Base-by-base conservation (phyloP, 2,797 vertebrate species). In the Acanthurus tractus region DNA sequence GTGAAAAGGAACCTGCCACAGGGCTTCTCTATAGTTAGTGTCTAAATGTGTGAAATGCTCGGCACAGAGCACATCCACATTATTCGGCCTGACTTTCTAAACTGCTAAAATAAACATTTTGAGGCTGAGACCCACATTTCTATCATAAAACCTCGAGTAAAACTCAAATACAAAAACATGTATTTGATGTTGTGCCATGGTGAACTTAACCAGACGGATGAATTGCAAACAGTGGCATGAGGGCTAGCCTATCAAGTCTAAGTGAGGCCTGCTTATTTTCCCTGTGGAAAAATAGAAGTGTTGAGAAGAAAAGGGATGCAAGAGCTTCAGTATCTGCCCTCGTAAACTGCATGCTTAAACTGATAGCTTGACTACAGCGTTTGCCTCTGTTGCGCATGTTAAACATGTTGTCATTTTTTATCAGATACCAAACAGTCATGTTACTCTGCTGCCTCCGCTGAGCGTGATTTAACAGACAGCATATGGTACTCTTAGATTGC, bases 401-500 rank as follows among this genome's bases (percentile, higher is more conserved):
- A 34, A 34, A 34, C 55, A 74, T 20, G 74, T 76, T 82, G 78
- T 57, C 57, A 70, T 34, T 76, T 77, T 81, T 75, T 67, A 69
- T 76, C 74, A 74, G 66, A 83, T 67, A 74, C 23, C 53, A 64
- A 88, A 79, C 83, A 74, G 76, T 59, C 40, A 0, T 49, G 71
- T 48, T 81, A 36, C 66, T 56, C 52, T 38, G 67, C 79, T 69
- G 78, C 86, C 82, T 74, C 74, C 9, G 49, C 68, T 65, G 61
- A 75, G 74, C 54, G 78, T 46, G 70, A 78, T 68, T 88, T 85
- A 86, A 82, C 87, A 90, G 85, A 81, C 83, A 73, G 82, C 86
- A 92, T 93, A 93, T 81, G 91, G 81, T 74, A 81, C 76, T 82
- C 64, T 86, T 86, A 89, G 86, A 82, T 36, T 84, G 81, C 89